Percentiles rank a stretch among this genome's conserved stretches.
Conservation (phyloP, 2,797 vertebrate genomes). For the Intellagama lesueurii region DNA sequence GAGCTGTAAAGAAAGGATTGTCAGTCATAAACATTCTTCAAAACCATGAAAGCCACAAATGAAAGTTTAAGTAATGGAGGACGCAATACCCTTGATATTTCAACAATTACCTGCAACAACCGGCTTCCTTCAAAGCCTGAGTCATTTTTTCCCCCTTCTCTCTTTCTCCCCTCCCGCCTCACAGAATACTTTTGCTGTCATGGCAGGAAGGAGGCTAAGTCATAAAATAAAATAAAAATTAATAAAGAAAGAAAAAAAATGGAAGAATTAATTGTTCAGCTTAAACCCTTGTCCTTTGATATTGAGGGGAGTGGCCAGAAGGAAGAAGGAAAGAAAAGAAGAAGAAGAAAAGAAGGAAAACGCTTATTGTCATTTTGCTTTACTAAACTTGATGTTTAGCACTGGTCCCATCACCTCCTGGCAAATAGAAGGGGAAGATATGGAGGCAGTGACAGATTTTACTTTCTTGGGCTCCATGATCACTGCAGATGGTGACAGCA, state of each 20-base stretch:
- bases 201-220: constrained; percentile 25
- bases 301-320: constrained; percentile 46
- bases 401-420: too few species aligned
- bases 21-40: constrained; percentile 87
- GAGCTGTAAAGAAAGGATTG: constrained; percentile 84
- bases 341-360: not conserved
- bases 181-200: constrained; percentile 74
- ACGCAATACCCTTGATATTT: constrained; percentile 86
- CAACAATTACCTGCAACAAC: constrained; percentile 83
- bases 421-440: too few species aligned
- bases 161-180: not conserved
- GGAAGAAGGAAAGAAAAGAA: too few species aligned
- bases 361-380: constrained; percentile 62
- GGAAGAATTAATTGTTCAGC: constrained; percentile 29
- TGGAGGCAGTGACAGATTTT: too few species aligned
- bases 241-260: accelerated
- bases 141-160: constrained; percentile 61
- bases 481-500: too few species aligned
- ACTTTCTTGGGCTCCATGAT: too few species aligned
- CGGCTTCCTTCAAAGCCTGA: constrained; percentile 73
- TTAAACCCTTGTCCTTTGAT: constrained; percentile 39
- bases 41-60: constrained; percentile 86
- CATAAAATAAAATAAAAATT: not conserved
- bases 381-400: constrained; percentile 48
- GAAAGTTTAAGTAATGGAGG: constrained; percentile 86